Evolutionary conservation across 2,888 invertebrate species (phyloP).

Genomic region (Drosophila algonquin): DNA sequence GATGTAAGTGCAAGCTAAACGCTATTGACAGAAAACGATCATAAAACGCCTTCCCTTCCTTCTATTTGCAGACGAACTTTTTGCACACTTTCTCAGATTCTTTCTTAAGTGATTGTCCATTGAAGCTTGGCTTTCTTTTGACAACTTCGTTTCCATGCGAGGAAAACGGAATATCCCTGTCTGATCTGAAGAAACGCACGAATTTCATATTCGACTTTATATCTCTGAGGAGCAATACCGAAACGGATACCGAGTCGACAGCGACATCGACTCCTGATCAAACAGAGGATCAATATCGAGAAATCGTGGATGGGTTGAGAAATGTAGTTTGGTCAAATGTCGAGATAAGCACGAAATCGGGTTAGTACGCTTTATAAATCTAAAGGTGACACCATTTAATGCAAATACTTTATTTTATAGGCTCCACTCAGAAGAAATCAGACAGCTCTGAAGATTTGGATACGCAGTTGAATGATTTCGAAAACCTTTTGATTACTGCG

Average conservation of each 20-base stretch:
- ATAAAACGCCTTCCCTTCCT: neutral
- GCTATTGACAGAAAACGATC: no score
- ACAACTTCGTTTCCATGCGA: slow-evolving; percentile 43
- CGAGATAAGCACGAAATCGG: slow-evolving; percentile 22
- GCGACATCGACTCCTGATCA: slow-evolving; percentile 9
- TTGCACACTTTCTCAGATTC: slow-evolving; percentile 46
- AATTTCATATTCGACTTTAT: slow-evolving; percentile 58
- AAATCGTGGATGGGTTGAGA: slow-evolving; percentile 26
- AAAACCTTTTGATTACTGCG: slow-evolving; percentile 62
- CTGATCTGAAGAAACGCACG: slow-evolving; percentile 52
- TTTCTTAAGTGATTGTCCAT: slow-evolving; percentile 48
- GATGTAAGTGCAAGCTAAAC: slow-evolving; percentile 42
- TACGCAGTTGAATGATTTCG: slow-evolving; percentile 64
- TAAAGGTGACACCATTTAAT: neutral
- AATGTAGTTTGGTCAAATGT: slow-evolving; percentile 34
- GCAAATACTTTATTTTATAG: slow-evolving; percentile 1
- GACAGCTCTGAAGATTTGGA: slow-evolving; percentile 56
- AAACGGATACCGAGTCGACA: slow-evolving; percentile 9
- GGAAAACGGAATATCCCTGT: slow-evolving; percentile 47
- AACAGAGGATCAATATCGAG: slow-evolving; percentile 32
- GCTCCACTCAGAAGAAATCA: slow-evolving; percentile 18
- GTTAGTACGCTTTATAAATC: neutral
- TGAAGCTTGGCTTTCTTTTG: slow-evolving; percentile 60
- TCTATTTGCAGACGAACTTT: slow-evolving; percentile 50
- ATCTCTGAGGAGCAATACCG: slow-evolving; percentile 40